Base-by-base conservation (phyloP, 2,797 vertebrate species). In the Megalops cyprinoides region DNA sequence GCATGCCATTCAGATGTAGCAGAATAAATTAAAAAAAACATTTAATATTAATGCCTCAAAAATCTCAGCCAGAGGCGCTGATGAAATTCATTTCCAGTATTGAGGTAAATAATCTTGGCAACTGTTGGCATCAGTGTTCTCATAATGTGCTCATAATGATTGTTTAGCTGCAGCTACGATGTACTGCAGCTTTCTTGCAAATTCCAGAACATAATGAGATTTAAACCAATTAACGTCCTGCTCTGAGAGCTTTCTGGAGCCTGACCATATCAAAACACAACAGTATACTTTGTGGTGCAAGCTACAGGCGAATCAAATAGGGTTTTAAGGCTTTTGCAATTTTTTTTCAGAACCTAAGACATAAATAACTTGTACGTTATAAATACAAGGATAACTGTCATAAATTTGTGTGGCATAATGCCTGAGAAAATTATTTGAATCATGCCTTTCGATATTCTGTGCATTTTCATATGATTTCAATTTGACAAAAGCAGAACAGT, bases 251-350 rank as follows among this genome's bases (percentile, higher is more conserved):
- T 67, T 58, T 83, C 77, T 83, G 69, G 71, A 82, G 79, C 15
- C 6, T 78, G 60, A 84, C 69, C 71, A 79, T 31, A 74, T 69
- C 58, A 77, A 42, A 83, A 62, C 73, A 86, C n/a, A n/a, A n/a
- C n/a, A 83, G 75, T 56, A 53, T 73, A 81, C 81, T 82, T 77
- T 85, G 78, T 15, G 23, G n/a, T 18, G n/a, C 23, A 76, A n/a
- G 14, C 60, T 78, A 62, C 25, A 42, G 48, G 56, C 49, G n/a
- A 42, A 75, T n/a, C n/a, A n/a, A n/a, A n/a, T n/a, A n/a, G n/a
- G n/a, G n/a, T n/a, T n/a, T n/a, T n/a, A n/a, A n/a, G n/a, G n/a
- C n/a, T n/a, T n/a, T n/a, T n/a, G n/a, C n/a, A n/a, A n/a, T n/a
- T n/a, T 48, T 69, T n/a, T 82, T 20, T 65, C 20, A 15, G 15